Percentiles rank a stretch among this genome's conserved stretches.
phyloP scores from a whole-genome alignment of 2,113 vertebrate genomes.

The Platanista minor region DNA sequence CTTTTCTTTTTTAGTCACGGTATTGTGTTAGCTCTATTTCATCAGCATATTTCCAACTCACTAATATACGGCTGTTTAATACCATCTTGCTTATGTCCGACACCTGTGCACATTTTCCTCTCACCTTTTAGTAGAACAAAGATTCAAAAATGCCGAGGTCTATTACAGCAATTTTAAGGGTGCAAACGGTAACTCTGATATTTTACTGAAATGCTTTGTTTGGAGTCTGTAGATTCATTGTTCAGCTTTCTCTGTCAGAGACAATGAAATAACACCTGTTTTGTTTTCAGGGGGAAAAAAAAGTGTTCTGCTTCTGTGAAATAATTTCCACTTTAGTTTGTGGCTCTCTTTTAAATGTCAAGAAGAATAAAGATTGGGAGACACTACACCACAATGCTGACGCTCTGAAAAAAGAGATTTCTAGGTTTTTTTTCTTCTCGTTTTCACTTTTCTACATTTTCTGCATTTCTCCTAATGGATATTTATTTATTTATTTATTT shows the following conservation, averaged over 20 bases:
- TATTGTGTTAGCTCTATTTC: background rate
- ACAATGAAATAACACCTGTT: background rate
- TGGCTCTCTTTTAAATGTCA: background rate
- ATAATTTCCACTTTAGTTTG: background rate
- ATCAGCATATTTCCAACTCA: background rate
- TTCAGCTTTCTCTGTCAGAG: background rate
- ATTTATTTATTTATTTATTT: no score
- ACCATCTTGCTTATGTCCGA: background rate
- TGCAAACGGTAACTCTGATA: background rate
- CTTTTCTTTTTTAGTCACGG: background rate
- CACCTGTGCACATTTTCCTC: background rate
- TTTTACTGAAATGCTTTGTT: background rate
- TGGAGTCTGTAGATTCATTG: background rate
- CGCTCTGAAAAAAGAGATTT: background rate
- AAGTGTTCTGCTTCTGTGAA: background rate
- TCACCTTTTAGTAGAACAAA: background rate
- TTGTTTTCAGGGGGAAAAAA: background rate
- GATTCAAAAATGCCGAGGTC: background rate
- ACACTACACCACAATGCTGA: background rate
- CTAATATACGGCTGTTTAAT: background rate
- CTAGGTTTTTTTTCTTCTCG: background rate
- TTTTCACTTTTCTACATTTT: background rate
- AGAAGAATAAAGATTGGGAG: background rate
- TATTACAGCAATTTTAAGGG: background rate
- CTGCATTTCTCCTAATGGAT: background rate